These are phyloP conservation scores for Drepana arcuata DNA, from an alignment of 1,140 invertebrate genomes.

Conservation along the genomic window DNA sequence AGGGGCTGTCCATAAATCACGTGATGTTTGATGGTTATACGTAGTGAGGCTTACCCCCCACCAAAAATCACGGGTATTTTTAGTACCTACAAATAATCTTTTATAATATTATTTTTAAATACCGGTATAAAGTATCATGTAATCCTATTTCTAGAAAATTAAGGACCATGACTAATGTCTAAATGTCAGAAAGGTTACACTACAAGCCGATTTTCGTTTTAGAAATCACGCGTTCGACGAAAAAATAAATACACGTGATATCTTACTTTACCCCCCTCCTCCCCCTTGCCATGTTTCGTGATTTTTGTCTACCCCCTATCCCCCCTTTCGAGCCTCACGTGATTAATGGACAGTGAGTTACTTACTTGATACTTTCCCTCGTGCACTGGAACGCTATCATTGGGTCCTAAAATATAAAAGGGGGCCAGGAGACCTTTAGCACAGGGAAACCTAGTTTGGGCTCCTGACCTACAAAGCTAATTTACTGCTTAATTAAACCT, in stretches of 20 bases:
- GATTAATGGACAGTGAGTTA: neutral
- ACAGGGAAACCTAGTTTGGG: too few relatives aligned
- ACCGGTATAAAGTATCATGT: neutral
- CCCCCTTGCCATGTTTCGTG: neutral
- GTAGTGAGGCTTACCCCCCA: neutral
- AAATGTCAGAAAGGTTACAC: neutral
- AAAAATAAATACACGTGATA: too few relatives aligned
- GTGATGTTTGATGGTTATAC: slow-evolving; percentile 1
- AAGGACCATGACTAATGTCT: slow-evolving; percentile 1
- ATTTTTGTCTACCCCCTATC: neutral
- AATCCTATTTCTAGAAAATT: neutral
- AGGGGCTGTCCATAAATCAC: neutral
- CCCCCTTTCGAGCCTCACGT: neutral
- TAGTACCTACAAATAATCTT: slow-evolving; percentile 1
- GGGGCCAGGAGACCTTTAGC: too few relatives aligned
- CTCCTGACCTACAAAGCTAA: too few relatives aligned
- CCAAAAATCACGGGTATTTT: neutral
- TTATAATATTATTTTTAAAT: slow-evolving; percentile 1
- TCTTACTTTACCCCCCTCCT: too few relatives aligned
- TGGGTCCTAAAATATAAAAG: too few relatives aligned
- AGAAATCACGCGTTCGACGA: too few relatives aligned
- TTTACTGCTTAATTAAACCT: too few relatives aligned
- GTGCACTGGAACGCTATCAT: too few relatives aligned
- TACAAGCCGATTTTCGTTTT: neutral
- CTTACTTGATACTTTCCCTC: too few relatives aligned